Conservation (phyloP, 1,140 invertebrate species). For the Sitobion miscanthi region DNA sequence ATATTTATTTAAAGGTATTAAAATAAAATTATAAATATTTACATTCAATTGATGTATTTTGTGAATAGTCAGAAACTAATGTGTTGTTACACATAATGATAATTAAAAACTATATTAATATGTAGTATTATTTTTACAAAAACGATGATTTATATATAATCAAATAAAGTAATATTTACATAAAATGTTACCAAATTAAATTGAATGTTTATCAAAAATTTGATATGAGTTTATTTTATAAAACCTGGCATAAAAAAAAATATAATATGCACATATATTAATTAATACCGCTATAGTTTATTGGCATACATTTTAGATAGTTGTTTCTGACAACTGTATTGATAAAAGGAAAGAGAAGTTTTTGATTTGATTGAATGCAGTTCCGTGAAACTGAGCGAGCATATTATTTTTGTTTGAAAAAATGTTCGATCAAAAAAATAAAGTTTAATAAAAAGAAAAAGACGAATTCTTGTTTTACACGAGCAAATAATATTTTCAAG, state of each 20-base stretch:
- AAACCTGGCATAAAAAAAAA: not conserved
- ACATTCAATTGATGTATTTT: not conserved
- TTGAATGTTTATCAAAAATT: not conserved
- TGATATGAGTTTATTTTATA: not conserved
- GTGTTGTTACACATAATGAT: not conserved
- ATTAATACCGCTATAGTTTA: not conserved
- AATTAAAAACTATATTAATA: not conserved
- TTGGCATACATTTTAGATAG: not conserved
- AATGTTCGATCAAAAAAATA: not conserved
- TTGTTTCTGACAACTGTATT: not conserved
- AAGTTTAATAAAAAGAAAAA: constrained; percentile 33
- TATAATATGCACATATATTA: not conserved
- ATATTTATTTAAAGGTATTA: not conserved
- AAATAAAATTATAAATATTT: not conserved
- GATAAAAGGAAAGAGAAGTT: not conserved
- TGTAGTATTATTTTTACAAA: not conserved
- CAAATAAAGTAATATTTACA: not conserved
- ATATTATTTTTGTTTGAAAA: constrained; percentile 36
- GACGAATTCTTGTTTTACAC: constrained; percentile 40
- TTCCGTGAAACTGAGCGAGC: not conserved
- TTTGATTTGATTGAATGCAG: not conserved
- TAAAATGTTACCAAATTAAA: not conserved
- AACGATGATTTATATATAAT: not conserved
- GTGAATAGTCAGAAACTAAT: not conserved
- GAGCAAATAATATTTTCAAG: constrained; percentile 34